phyloP scores from a whole-genome alignment of 2,888 invertebrate species.

The Synergus japonicus region DNA sequence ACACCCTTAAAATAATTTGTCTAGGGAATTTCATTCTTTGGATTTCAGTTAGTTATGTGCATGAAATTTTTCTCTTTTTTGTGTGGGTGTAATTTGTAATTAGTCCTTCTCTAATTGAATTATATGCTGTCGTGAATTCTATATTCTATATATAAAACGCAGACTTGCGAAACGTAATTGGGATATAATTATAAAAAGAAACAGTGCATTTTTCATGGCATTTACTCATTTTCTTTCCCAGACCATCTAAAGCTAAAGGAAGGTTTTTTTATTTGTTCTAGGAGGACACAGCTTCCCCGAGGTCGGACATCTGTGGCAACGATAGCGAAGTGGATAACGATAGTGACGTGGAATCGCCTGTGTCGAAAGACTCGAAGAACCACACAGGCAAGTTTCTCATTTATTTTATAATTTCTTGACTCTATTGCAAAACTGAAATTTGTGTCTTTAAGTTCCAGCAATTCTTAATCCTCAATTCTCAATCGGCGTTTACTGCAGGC shows the following conservation, averaged over 20 bases:
- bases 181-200: conserved; percentile 38
- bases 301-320: conserved; percentile 73
- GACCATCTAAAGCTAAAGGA: conserved; percentile 56
- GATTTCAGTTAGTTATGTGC: neutral
- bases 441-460: neutral
- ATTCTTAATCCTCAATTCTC: neutral
- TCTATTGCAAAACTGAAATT: conserved; percentile 22
- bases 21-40: neutral
- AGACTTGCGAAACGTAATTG: conserved; percentile 33
- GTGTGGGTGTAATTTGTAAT: conserved; percentile 15
- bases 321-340: conserved; percentile 73
- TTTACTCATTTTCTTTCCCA: conserved; percentile 39
- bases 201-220: conserved; percentile 31
- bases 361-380: conserved; percentile 72
- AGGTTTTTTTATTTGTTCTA: conserved; percentile 61
- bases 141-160: conserved; percentile 13
- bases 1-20: too few species aligned
- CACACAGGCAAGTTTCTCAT: conserved; percentile 67
- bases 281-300: conserved; percentile 73
- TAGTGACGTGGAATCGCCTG: conserved; percentile 73
- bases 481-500: neutral
- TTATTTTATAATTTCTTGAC: conserved; percentile 37
- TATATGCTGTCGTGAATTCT: conserved; percentile 26
- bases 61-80: neutral
- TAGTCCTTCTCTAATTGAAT: neutral